Base-by-base conservation (phyloP, 2,888 invertebrate genomes). In the Hyalella azteca region DNA sequence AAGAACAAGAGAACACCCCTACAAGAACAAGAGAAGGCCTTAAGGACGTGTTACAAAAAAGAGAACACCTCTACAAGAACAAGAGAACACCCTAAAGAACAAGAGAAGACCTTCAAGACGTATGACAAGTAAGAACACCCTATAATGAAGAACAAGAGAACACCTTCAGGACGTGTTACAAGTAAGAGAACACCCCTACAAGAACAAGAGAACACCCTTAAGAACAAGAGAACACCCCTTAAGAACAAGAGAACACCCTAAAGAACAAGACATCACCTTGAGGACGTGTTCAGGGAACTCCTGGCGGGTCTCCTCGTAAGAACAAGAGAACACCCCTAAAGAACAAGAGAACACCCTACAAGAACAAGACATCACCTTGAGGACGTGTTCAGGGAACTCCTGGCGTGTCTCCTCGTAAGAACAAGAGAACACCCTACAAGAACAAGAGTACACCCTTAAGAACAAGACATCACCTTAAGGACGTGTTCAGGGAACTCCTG, bases 281-380 rank as follows among this genome's bases (percentile, higher is more conserved):
- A 99, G 91, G 45, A 98, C 98, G 89, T 98, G 97, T 88, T 98
- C 98, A 3, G 98, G 97, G 88, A 93, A 95, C 88, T 96, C 95
- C 78, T 93, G 91, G 86, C 93, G 91, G 86, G 94, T 95, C 87
- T 95, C 94, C 88, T 94, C 95, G 87, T 93, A 93, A 5, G 85
- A n/a, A n/a, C n/a, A n/a, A n/a, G n/a, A n/a, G n/a, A n/a, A n/a
- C n/a, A n/a, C 45, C 7, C 4, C 41, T 22, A 13, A 5, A n/a
- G n/a, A 2, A 73, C 73, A n/a, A n/a, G n/a, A 45, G 48, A 77
- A 9, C 19, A 19, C 19, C 41, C 77, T n/a, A n/a, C 41, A 19
- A 77, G 48, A 1, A 2, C 22, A 50, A n/a, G 22, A 2, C 9
- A 77, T 4, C 29, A 83, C 84, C 90, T 98, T 98, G 73, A 99